phyloP scores from a whole-genome alignment of 2,888 invertebrate genomes.

The Sminthurinus aureus region DNA sequence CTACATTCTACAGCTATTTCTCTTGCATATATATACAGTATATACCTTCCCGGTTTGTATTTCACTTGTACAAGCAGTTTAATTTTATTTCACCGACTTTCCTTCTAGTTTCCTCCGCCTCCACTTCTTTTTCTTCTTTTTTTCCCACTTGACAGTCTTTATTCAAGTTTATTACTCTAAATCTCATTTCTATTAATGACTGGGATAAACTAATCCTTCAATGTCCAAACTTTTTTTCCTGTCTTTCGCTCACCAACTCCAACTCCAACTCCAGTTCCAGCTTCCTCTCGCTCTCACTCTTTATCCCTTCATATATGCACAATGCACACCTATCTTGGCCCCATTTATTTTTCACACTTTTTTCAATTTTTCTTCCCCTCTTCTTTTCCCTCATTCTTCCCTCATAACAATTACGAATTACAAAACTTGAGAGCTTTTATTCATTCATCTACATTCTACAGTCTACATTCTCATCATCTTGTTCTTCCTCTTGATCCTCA shows the following conservation, averaged over 20 bases:
- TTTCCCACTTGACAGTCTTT: slow-evolving; percentile 16
- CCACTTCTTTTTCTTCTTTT: not conserved
- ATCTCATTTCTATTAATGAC: slow-evolving; percentile 39
- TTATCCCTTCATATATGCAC: not conserved
- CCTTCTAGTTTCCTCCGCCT: not conserved
- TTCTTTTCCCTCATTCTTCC: not conserved
- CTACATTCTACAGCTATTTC: not conserved
- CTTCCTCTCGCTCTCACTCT: not conserved
- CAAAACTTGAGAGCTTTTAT: not conserved
- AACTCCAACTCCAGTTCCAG: not conserved
- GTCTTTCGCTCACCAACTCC: not conserved
- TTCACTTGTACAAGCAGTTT: slow-evolving; percentile 1
- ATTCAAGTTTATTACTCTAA: slow-evolving; percentile 38
- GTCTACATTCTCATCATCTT: too few species aligned
- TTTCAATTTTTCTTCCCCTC: not conserved
- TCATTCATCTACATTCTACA: not conserved
- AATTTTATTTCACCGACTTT: slow-evolving; percentile 35
- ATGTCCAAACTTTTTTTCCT: slow-evolving; percentile 34
- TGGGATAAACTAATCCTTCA: slow-evolving; percentile 38
- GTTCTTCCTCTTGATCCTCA: not conserved
- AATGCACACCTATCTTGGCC: not conserved
- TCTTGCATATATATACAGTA: not conserved
- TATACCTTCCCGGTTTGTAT: not conserved
- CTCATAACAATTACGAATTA: not conserved
- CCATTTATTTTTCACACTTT: slow-evolving; percentile 3